Conservation (phyloP, 2,888 invertebrate genomes). For the Agonopterix alstromeriana region DNA sequence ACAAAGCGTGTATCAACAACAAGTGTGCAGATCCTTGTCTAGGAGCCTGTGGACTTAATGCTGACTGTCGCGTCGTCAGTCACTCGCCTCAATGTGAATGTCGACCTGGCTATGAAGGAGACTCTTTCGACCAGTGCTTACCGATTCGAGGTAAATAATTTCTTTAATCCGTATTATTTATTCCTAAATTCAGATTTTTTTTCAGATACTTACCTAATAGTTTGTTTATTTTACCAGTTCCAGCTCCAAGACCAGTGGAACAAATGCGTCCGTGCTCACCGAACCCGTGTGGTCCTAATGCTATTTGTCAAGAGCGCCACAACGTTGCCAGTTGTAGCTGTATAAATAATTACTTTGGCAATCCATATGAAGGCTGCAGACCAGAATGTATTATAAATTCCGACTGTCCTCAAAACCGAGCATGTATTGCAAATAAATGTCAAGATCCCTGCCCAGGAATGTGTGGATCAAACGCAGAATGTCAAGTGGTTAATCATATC, state of each 20-base stretch:
- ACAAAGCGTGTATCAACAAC: constrained; percentile 85
- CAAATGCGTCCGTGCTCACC: constrained; percentile 71
- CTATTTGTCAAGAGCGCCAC: constrained; percentile 81
- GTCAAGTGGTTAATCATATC: constrained; percentile 84
- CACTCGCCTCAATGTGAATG: constrained; percentile 92
- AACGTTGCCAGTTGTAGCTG: constrained; percentile 83
- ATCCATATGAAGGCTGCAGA: constrained; percentile 82
- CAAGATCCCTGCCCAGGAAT: constrained; percentile 85
- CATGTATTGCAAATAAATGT: constrained; percentile 82
- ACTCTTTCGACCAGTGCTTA: constrained; percentile 85
- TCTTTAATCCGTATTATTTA: background rate
- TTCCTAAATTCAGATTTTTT: no score
- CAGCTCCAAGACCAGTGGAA: constrained; percentile 30
- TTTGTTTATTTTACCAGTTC: constrained; percentile 1
- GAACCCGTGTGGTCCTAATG: constrained; percentile 81
- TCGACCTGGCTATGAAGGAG: constrained; percentile 81
- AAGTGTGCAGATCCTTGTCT: constrained; percentile 89
- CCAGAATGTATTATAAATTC: constrained; percentile 84
- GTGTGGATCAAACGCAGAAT: constrained; percentile 85
- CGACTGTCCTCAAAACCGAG: constrained; percentile 80
- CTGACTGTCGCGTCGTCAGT: constrained; percentile 87
- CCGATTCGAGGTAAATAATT: constrained; percentile 43
- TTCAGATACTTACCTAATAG: no score
- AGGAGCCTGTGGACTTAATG: constrained; percentile 86
- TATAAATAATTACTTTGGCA: constrained; percentile 80